These are phyloP conservation scores for Steinernema feltiae DNA, from an alignment of 1,140 invertebrate genomes.

Conservation along the genomic window DNA sequence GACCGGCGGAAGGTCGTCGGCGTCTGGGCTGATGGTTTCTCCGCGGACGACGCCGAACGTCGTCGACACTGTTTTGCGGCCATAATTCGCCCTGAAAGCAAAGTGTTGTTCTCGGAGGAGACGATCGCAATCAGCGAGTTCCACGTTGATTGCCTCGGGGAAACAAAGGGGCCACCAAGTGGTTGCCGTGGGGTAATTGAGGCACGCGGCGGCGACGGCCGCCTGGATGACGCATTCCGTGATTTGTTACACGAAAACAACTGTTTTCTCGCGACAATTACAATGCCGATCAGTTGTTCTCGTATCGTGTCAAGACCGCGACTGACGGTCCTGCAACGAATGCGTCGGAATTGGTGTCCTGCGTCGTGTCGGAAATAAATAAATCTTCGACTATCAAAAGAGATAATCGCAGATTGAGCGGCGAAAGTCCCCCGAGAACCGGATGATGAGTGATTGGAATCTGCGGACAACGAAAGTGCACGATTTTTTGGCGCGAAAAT, in stretches of 20 bases:
- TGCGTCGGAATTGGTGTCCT: too few relatives aligned
- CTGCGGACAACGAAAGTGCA: too few relatives aligned
- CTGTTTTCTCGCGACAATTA: neutral
- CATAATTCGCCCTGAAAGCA: neutral
- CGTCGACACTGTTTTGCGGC: slow-evolving; percentile 32
- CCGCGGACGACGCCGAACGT: slow-evolving; percentile 53
- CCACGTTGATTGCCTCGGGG: neutral
- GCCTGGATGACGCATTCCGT: too few relatives aligned
- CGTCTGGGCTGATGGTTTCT: slow-evolving; percentile 37
- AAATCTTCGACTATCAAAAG: too few relatives aligned
- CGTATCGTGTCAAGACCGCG: neutral
- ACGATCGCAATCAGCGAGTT: too few relatives aligned
- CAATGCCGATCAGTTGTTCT: neutral
- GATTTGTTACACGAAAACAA: neutral
- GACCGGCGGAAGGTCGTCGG: slow-evolving; percentile 46
- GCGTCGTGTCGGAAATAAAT: too few relatives aligned
- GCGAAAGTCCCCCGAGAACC: too few relatives aligned
- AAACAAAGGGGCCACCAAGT: neutral
- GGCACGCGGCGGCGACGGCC: too few relatives aligned
- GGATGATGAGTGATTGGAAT: too few relatives aligned
- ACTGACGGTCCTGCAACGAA: too few relatives aligned
- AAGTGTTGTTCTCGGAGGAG: neutral
- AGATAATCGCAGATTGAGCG: too few relatives aligned
- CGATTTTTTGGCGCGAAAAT: too few relatives aligned
- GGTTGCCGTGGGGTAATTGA: neutral